Conservation (phyloP, 2,888 invertebrate genomes). For the Mimachlamys varia region DNA sequence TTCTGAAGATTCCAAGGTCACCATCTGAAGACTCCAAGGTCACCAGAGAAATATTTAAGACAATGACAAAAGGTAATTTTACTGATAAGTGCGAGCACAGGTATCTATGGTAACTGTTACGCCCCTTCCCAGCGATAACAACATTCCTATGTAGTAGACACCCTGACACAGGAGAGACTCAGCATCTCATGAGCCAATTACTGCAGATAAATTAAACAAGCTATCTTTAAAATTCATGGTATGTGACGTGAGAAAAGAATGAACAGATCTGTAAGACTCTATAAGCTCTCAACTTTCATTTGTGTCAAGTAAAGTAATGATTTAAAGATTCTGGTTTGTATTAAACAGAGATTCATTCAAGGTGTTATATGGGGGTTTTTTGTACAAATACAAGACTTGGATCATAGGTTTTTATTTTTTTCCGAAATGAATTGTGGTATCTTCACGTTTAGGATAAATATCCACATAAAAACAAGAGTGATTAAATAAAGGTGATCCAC, state of each 20-base stretch:
- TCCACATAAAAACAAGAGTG: too few relatives aligned
- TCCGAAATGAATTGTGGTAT: too few relatives aligned
- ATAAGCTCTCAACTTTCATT: neutral
- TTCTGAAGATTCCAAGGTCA: neutral
- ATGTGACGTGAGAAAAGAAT: constrained; percentile 5
- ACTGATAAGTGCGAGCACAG: neutral
- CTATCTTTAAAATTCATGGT: neutral
- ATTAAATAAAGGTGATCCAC: too few relatives aligned
- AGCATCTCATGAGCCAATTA: neutral
- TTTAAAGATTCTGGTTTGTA: neutral
- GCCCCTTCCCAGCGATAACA: neutral
- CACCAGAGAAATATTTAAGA: neutral
- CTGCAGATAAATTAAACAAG: neutral
- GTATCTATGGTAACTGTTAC: neutral
- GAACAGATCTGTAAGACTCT: neutral
- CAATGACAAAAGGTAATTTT: constrained; percentile 4
- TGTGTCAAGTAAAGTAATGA: neutral
- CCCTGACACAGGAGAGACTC: neutral
- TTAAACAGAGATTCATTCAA: neutral
- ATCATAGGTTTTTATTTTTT: too few relatives aligned
- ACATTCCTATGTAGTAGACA: constrained; percentile 3
- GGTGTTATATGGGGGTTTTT: too few relatives aligned
- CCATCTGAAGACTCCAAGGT: neutral
- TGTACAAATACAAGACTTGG: too few relatives aligned
- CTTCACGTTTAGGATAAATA: too few relatives aligned